These are phyloP conservation scores for Anisognathus igniventris DNA, from an alignment of 2,797 vertebrate species.

Conservation along the genomic window DNA sequence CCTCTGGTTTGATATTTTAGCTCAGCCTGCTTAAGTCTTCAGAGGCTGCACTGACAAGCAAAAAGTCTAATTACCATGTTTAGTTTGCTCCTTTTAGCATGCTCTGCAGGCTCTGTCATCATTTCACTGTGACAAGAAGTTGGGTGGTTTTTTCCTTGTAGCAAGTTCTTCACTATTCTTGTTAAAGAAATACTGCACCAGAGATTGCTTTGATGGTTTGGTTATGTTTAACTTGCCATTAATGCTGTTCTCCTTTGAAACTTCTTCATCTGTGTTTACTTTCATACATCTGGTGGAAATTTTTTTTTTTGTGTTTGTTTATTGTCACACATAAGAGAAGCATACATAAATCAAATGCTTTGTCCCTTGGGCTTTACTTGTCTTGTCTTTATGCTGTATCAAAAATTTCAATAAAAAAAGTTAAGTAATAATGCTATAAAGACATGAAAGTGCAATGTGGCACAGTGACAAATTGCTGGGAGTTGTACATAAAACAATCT, in stretches of 20 bases:
- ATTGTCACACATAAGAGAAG: not conserved
- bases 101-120: conserved; percentile 40
- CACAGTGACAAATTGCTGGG: not conserved
- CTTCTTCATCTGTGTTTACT: not conserved
- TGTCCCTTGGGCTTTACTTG: not conserved
- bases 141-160: not conserved
- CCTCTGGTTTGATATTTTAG: not conserved
- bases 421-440: conserved; percentile 42
- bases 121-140: conserved; percentile 34
- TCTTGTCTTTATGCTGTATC: not conserved
- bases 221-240: conserved; percentile 26
- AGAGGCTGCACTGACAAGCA: conserved; percentile 43
- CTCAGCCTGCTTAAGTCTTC: conserved; percentile 20
- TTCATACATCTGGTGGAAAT: not conserved
- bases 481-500: not conserved
- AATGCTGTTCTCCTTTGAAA: conserved; percentile 36
- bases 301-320: conserved; percentile 27
- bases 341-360: conserved; percentile 17
- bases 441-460: not conserved
- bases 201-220: conserved; percentile 38
- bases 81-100: conserved; percentile 51
- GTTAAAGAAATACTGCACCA: conserved; percentile 7
- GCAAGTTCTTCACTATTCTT: not conserved
- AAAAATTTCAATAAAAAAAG: conserved; percentile 22
- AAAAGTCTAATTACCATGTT: conserved; percentile 54